These are phyloP conservation scores for Eledona agricola DNA, from an alignment of 2,888 invertebrate genomes.

Conservation along the genomic window DNA sequence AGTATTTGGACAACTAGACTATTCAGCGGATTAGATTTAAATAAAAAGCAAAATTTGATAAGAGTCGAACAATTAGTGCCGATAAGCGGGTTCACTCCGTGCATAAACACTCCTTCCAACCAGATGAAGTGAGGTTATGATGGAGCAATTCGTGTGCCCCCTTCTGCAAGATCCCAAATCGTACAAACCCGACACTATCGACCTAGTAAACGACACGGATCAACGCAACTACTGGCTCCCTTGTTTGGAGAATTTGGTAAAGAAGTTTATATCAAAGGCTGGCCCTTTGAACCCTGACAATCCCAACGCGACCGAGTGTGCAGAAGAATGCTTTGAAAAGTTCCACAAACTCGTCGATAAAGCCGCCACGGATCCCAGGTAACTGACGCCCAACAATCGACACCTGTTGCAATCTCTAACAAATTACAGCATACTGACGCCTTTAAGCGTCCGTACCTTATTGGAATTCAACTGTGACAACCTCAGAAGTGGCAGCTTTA, in stretches of 20 bases:
- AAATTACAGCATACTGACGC: slow-evolving; percentile 65
- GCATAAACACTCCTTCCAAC: background rate
- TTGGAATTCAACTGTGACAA: slow-evolving; percentile 93
- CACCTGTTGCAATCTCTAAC: background rate
- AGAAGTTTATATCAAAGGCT: slow-evolving; percentile 86
- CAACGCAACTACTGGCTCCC: slow-evolving; percentile 93
- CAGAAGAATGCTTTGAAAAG: slow-evolving; percentile 82
- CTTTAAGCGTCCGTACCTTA: slow-evolving; percentile 87
- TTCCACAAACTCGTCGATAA: slow-evolving; percentile 82
- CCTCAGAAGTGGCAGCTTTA: slow-evolving; percentile 89
- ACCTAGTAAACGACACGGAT: slow-evolving; percentile 83
- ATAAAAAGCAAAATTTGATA: slow-evolving; percentile 9
- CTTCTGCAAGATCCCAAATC: slow-evolving; percentile 78
- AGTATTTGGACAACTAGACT: slow-evolving; percentile 12
- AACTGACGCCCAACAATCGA: slow-evolving; percentile 53
- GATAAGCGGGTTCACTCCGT: slow-evolving; percentile 8
- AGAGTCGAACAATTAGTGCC: slow-evolving; percentile 1
- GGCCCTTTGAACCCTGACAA: slow-evolving; percentile 79
- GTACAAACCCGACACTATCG: slow-evolving; percentile 92
- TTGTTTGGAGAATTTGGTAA: slow-evolving; percentile 86
- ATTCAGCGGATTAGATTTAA: slow-evolving; percentile 16
- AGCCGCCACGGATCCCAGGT: slow-evolving; percentile 82
- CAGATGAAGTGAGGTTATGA: slow-evolving; percentile 29
- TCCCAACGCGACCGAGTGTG: slow-evolving; percentile 79
- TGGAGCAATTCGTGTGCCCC: slow-evolving; percentile 68